A percentile compares a stretch with the other conserved stretches of the same genome.
These are phyloP conservation scores for Gnathonemus longibarbis DNA, from an alignment of 2,113 vertebrate species.

Conservation along the genomic window DNA sequence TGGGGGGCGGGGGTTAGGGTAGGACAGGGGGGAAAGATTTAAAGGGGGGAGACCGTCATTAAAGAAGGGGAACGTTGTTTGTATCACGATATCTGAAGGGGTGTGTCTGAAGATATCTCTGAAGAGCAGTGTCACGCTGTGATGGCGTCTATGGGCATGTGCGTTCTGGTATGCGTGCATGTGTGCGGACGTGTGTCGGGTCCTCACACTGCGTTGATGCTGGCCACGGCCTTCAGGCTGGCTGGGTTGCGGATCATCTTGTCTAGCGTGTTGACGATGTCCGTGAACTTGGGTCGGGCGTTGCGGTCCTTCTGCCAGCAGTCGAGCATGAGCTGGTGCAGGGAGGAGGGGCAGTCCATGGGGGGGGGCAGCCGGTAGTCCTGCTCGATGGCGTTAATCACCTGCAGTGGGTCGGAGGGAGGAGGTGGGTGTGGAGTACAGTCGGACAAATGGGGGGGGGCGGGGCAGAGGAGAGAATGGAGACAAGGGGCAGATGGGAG, in stretches of 20 bases:
- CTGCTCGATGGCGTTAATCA: constrained; percentile 97
- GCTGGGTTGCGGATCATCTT: constrained; percentile 99
- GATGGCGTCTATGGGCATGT: neutral
- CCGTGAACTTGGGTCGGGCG: constrained; percentile 86
- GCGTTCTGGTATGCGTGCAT: neutral
- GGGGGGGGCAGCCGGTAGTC: constrained; percentile 94
- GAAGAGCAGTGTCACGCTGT: neutral
- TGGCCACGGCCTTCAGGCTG: constrained; percentile 95
- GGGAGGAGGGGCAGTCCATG: constrained; percentile 92
- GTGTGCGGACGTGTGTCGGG: constrained; percentile 19
- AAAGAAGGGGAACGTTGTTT: neutral
- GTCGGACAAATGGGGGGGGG: too few relatives aligned
- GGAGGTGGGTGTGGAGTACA: too few relatives aligned
- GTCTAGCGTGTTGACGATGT: constrained; percentile 95
- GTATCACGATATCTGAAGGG: neutral
- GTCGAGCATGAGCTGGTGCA: constrained; percentile 97
- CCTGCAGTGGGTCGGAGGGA: constrained; percentile 53
- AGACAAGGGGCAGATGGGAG: too few relatives aligned
- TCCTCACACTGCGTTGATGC: constrained; percentile 93
- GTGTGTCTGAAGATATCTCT: neutral
- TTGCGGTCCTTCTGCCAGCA: constrained; percentile 99
- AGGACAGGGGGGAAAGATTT: neutral
- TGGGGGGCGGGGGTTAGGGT: neutral
- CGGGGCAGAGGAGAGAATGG: too few relatives aligned
- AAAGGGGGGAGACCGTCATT: neutral